A percentile compares a stretch with the other conserved stretches of the same genome.
Conservation (phyloP, 2,113 vertebrate species). For the Nesoenas mayeri region DNA sequence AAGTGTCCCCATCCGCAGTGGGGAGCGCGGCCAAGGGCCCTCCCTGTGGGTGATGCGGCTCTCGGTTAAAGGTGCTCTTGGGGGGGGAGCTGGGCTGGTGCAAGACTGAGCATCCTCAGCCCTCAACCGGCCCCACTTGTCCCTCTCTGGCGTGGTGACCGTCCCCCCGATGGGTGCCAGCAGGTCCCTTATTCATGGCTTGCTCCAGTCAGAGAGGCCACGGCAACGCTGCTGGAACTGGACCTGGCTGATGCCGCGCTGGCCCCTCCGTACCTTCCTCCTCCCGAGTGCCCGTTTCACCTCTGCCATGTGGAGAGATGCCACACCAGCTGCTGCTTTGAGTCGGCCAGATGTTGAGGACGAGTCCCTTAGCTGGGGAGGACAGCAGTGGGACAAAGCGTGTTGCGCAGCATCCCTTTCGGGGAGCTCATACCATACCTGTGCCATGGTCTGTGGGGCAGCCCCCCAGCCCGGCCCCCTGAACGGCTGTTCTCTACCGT, state of each 20-base stretch:
- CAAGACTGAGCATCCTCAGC: too few species aligned
- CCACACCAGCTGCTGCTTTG: neutral
- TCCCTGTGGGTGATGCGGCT: neutral
- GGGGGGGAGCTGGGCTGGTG: neutral
- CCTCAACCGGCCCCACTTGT: neutral
- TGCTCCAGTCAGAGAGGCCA: neutral
- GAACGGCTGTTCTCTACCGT: fast-evolving
- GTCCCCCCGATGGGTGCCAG: fast-evolving
- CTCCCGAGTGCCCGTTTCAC: fast-evolving
- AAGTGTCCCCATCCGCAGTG: neutral
- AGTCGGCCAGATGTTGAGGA: neutral
- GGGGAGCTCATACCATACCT: neutral
- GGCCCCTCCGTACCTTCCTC: neutral
- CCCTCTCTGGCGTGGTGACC: neutral
- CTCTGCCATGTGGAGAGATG: fast-evolving
- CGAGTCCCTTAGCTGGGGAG: too few species aligned
- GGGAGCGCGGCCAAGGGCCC: neutral
- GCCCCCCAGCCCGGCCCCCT: neutral
- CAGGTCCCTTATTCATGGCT: neutral
- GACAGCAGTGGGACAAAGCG: fast-evolving
- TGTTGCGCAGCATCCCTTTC: neutral
- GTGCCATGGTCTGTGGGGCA: neutral
- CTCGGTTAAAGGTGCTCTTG: neutral
- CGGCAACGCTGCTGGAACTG: neutral
- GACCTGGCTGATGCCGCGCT: fast-evolving